These are phyloP conservation scores for Lasioglossum lativentre DNA, from an alignment of 2,888 invertebrate species.

Conservation along the genomic window DNA sequence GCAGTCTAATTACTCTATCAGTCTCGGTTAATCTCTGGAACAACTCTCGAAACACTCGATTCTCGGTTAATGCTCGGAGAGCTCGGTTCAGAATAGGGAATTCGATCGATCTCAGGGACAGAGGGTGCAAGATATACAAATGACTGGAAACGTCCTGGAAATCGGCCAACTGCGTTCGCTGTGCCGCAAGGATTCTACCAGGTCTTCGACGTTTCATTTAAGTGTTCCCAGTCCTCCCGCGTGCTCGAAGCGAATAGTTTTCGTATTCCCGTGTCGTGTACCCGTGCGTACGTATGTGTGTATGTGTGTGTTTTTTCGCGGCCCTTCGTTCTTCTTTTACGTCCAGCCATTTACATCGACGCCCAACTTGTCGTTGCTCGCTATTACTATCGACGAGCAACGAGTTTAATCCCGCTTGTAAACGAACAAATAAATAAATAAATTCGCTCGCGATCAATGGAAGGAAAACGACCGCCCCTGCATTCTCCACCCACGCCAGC, in stretches of 20 bases:
- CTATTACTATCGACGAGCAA: not conserved
- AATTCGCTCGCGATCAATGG: not conserved
- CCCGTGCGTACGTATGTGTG: not conserved
- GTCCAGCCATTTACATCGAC: not conserved
- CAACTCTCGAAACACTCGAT: slow-evolving; percentile 15
- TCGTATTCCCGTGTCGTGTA: not conserved
- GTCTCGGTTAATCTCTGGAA: not conserved
- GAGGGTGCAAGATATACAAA: slow-evolving; percentile 16
- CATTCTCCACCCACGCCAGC: not conserved
- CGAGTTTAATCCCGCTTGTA: slow-evolving; percentile 10
- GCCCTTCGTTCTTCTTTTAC: slow-evolving; percentile 2
- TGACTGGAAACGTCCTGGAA: slow-evolving; percentile 1
- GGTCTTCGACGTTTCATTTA: slow-evolving; percentile 15
- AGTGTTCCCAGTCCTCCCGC: not conserved
- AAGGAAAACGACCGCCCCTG: not conserved
- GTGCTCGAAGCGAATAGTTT: not conserved
- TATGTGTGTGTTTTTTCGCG: not conserved
- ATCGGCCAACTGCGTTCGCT: slow-evolving; percentile 9
- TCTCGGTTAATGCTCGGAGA: not conserved
- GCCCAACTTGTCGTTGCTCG: not conserved
- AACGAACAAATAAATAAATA: slow-evolving; percentile 28
- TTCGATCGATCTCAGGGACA: slow-evolving; percentile 4
- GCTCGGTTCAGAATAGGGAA: not conserved
- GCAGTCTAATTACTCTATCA: not conserved
- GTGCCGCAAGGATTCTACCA: not conserved